These are phyloP conservation scores for Apodemia hepburni DNA, from an alignment of 2,888 invertebrate species.

Conservation along the genomic window DNA sequence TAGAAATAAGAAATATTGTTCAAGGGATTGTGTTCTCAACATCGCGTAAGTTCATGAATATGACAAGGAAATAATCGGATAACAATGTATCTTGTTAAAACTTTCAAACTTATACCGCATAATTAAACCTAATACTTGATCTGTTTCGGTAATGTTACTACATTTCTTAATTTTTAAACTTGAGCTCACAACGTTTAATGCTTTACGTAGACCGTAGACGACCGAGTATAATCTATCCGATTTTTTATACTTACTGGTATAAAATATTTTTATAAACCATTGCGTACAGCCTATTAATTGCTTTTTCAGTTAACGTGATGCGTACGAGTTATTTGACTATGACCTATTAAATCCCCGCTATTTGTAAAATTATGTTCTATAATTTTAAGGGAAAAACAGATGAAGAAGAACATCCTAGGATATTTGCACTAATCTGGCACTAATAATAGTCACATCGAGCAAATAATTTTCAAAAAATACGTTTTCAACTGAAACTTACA, in stretches of 20 bases:
- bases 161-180: background rate
- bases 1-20: no score
- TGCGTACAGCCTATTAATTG: no score
- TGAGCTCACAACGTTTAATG: background rate
- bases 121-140: background rate
- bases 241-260: background rate
- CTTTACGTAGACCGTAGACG: background rate
- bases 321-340: background rate
- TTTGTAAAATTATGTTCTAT: no score
- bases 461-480: no score
- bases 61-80: background rate
- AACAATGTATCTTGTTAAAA: background rate
- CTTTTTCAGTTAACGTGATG: no score
- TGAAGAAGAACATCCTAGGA: no score
- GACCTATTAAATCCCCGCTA: no score
- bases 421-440: no score
- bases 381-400: no score
- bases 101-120: background rate
- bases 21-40: no score
- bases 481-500: no score
- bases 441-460: no score
- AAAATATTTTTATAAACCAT: background rate
- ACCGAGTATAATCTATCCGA: background rate
- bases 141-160: background rate
- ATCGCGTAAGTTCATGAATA: background rate